phyloP scores from a whole-genome alignment of 23 tunicate species.

The Botrylloides violaceus region DNA sequence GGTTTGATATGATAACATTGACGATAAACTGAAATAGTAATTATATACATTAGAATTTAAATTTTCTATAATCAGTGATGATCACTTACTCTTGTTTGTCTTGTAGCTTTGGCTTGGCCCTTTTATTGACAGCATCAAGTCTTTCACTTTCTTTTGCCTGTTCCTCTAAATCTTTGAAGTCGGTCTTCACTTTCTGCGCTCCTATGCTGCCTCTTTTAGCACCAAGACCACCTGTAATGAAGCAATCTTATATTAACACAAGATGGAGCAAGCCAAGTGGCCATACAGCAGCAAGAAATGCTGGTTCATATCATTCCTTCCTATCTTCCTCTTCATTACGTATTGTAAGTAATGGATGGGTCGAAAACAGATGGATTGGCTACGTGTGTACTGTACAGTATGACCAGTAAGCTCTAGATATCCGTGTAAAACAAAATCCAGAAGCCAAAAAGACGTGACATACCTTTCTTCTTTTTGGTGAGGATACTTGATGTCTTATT shows the following conservation, averaged over 20 bases:
- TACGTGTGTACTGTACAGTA: too few species aligned
- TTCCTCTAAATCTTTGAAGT: slow-evolving; percentile 55
- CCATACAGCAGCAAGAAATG: not conserved
- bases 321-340: not conserved
- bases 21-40: not conserved
- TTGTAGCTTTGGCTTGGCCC: slow-evolving; percentile 1
- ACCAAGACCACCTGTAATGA: slow-evolving; percentile 32
- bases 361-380: too few species aligned
- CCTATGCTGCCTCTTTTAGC: slow-evolving; percentile 76
- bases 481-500: slow-evolving; percentile 33
- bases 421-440: too few species aligned
- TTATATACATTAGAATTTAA: not conserved
- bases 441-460: too few species aligned
- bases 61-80: not conserved
- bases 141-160: slow-evolving; percentile 42
- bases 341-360: too few species aligned
- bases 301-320: not conserved
- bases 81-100: slow-evolving; percentile 5
- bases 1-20: slow-evolving; percentile 13
- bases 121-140: slow-evolving; percentile 12
- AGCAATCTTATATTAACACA: too few species aligned
- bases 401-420: too few species aligned
- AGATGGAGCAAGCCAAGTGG: too few species aligned
- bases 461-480: slow-evolving; percentile 46
- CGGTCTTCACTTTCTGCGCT: slow-evolving; percentile 73